Base-by-base conservation (phyloP, 2,113 vertebrate species). In the zebrafish (Danio rerio) region DNA sequence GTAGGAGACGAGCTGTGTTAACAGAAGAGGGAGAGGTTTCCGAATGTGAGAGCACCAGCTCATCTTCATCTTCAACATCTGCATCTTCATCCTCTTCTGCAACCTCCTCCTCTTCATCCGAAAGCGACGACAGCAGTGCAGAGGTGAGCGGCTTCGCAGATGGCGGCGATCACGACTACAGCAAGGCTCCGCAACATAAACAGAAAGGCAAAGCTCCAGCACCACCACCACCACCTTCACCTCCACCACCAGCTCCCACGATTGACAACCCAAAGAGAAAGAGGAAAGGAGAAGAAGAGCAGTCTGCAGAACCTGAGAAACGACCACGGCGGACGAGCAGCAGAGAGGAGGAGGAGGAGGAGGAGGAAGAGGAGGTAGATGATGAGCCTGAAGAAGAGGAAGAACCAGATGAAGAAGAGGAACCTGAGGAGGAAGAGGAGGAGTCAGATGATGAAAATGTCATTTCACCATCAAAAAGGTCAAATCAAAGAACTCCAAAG, bases 141-240 rank as follows among this genome's bases (percentile, higher is more conserved):
- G 97, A 99, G 69, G 59, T 79, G 75, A 96, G 95, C 90, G 94
- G 96, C 89, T 98, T 96, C 20, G 91, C 96, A 9, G 98, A 99
- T 0, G 97, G 96, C 2, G 97, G 96, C 6, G 97, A 99, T 85
- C 98, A 99, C 9, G 97, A 99, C 93, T 99, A 99, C 92, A 99
- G 96, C 92, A 99, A 98, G 93, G 96, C 95, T 0, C 93, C 96
- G 76, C 92, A 94, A 52, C 88, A 93, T 31, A 94, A 94, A 70
- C 87, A 91, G 18, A 94, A 92, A 84, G 92, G 92, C 12, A 95
- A 94, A 85, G 72, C 74, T 81, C 78, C 49, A 91, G 92, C 82
- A 3, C 31, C 31, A 31, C 31, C 31, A 31, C 31, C 31, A 95
- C 93, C 76, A 88, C 90, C 82, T 94, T 86, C 86, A 31, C 31